Evolutionary conservation across 2,113 vertebrate species (phyloP), one percentile per base, ranked within the genome.

Genomic region (Genyomyrus donnyi): DNA sequence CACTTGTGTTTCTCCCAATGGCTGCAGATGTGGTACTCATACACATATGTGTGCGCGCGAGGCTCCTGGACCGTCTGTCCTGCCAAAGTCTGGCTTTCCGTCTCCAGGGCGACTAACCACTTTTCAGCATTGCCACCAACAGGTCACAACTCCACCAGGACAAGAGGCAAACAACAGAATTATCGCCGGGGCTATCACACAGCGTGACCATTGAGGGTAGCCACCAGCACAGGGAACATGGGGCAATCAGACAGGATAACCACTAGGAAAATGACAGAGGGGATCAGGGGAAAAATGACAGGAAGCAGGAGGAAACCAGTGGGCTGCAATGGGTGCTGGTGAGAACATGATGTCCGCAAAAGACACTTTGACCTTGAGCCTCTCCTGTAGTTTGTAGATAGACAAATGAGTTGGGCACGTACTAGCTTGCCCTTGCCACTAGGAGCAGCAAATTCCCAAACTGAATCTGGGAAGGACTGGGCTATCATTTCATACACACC

Each of bases 1-100:
- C 93, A 94, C 92, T 92, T 50, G 89, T 93, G 93, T 93, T 93
- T 90, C 92, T 94, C 92, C 93, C 86, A 92, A 91, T 74, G 45
- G 88, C 35, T 90, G 92, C 92, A 93, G 93, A 80, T 46, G 42
- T 48, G 24, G 2, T 48, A 7, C 85, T 52, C 48, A 50, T 39
- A 48, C 42, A 46, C 83, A 48, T 49, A 48, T 19, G 31, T 42
- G 70, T 19, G 35, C 6, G 15, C 31, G 9, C 27, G 21, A 85
- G 83, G 83, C 6, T 85, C 45, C 35, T 39, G 70, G 35, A 77
- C 15, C 35, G n/a, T 66, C 35, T 35, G 66, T 70, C 66, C 66
- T 74, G 66, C 66, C 66, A 27, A 74, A 74, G 66, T 74, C 35
- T 39, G 10, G 74, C 15, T 42, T 39, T 15, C 74, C 17, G 15